Base-by-base conservation (phyloP, 2,888 invertebrate species). In the Rhingia campestris region DNA sequence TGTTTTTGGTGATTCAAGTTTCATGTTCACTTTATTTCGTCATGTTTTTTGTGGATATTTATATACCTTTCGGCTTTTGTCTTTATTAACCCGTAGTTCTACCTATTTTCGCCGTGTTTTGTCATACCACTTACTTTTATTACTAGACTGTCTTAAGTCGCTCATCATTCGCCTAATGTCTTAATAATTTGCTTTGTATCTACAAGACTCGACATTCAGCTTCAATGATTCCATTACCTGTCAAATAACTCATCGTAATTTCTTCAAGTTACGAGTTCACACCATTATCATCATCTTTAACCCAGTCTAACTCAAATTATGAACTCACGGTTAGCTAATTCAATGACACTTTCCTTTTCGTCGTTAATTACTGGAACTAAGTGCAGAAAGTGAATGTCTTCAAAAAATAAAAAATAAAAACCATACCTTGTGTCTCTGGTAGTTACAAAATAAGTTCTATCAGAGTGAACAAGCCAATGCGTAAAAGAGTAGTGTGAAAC, bases 331-430 rank as follows among this genome's bases (percentile, higher is more conserved):
- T 33, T 9, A 12, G 12, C 64, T 47, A 54, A 64, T 64, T 47
- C 64, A 64, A 49, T 64, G 64, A 56, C 64, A 64, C 74, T 74
- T 64, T 74, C 64, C 64, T 49, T 74, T 64, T 64, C 64, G 32
- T 12, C 41, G 35, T 56, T 47, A 49, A 61, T 67, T 61, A 41
- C 45, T 49, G 66, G 22, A 73, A 74, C 61, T n/a, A 72, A 64
- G 37, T 64, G 47, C 59, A 47, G 53, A 80, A 74, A 74, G 32
- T 67, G 59, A 67, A 61, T 61, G 43, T 43, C 67, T 59, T 41
- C 5, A 54, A 56, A 33, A 14, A n/a, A n/a, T n/a, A 54, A 54
- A 73, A 56, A 22, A 45, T 1, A 22, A 22, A 22, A 22, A 2
- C 2, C 54, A 49, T 14, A 30, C 54, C 53, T 54, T 63, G 22